Conservation (phyloP, 2,113 vertebrate genomes). For the Sphyrna mokarran region DNA sequence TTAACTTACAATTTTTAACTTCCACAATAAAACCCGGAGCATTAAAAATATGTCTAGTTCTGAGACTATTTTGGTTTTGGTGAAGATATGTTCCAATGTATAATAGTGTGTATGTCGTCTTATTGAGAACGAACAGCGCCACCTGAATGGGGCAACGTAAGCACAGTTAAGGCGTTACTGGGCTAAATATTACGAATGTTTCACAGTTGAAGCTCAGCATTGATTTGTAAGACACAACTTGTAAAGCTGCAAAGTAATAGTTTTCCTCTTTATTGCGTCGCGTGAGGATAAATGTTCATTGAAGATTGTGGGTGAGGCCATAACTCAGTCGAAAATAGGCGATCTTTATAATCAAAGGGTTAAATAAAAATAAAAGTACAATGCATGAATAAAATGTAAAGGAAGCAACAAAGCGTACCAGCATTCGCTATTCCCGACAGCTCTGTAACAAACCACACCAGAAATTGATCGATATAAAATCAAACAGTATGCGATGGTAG, state of each 20-base stretch:
- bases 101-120: not conserved
- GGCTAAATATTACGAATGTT: no score
- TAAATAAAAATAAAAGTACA: not conserved
- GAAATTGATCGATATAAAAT: not conserved
- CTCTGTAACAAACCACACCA: not conserved
- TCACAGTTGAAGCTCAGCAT: not conserved
- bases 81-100: not conserved
- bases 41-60: no score
- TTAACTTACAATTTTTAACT: not conserved
- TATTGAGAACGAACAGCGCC: no score
- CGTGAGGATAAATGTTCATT: not conserved
- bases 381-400: not conserved
- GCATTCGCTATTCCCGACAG: no score
- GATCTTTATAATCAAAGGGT: not conserved
- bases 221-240: not conserved
- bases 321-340: not conserved
- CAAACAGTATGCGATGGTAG: not conserved
- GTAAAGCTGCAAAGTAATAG: not conserved
- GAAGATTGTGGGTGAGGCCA: not conserved
- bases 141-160: not conserved
- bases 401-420: no score
- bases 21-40: not conserved
- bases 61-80: not conserved
- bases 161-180: no score
- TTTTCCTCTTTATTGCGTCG: not conserved